Evolutionary conservation across 2,797 vertebrate species (phyloP).

Genomic region (Myiotriccus ornatus): DNA sequence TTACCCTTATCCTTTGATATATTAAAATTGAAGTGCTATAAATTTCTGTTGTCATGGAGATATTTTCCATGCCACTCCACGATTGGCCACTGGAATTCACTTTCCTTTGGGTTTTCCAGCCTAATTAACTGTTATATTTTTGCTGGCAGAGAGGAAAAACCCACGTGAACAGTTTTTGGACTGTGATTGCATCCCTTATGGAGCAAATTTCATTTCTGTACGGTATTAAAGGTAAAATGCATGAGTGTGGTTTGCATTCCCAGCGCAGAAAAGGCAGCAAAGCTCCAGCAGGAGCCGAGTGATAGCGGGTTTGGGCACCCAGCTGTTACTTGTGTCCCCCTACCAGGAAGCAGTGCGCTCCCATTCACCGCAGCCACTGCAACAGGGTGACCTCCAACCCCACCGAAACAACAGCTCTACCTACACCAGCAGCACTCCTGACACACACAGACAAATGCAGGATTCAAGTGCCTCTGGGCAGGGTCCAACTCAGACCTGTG

Average conservation of each 20-base stretch:
- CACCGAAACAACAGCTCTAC: accelerated
- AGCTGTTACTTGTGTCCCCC: background rate
- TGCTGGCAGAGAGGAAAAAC: constrained; percentile 60
- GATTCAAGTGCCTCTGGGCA: background rate
- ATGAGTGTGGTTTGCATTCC: background rate
- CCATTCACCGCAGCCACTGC: accelerated
- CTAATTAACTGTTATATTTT: constrained; percentile 76
- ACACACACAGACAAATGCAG: background rate
- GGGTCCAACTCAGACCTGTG: background rate
- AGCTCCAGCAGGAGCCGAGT: constrained; percentile 20
- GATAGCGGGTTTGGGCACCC: background rate
- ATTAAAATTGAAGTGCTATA: constrained; percentile 72
- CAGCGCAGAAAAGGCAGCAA: background rate
- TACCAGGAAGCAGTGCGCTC: background rate
- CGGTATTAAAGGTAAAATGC: constrained; percentile 31
- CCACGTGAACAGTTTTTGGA: constrained; percentile 35
- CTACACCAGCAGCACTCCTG: background rate
- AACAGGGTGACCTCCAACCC: background rate
- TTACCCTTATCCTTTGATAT: constrained; percentile 68
- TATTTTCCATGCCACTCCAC: constrained; percentile 41
- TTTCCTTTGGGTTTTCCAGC: constrained; percentile 74
- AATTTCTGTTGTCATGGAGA: constrained; percentile 75
- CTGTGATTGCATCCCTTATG: background rate
- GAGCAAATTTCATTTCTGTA: constrained; percentile 63
- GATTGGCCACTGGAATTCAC: constrained; percentile 65